phyloP scores from a whole-genome alignment of 2,113 vertebrate species.

The Calidris pygmaea region DNA sequence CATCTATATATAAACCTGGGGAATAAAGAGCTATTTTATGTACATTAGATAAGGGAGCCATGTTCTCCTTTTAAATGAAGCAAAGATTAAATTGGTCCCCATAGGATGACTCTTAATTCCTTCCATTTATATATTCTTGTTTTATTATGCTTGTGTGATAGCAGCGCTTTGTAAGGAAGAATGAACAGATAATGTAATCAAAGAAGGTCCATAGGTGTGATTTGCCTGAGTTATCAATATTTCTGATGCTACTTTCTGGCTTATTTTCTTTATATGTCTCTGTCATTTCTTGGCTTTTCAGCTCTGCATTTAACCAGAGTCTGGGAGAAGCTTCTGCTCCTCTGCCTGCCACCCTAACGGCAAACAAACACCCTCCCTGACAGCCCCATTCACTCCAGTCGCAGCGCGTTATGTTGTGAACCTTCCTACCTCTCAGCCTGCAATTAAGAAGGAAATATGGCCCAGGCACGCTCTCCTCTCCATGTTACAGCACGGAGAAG shows the following conservation, averaged over 20 bases:
- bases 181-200: constrained; percentile 10
- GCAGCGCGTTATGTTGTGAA: not conserved
- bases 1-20: constrained; percentile 59
- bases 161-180: not conserved
- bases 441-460: constrained; percentile 52
- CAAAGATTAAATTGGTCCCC: constrained; percentile 69
- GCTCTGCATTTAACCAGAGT: not conserved
- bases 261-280: not conserved
- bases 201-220: constrained; percentile 25
- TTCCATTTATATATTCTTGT: constrained; percentile 50
- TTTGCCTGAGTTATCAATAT: constrained; percentile 40
- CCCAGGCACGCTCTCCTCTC: not conserved
- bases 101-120: constrained; percentile 61
- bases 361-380: not conserved
- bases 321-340: not conserved
- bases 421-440: not conserved
- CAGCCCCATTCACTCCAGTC: constrained; percentile 22
- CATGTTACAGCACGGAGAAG: not conserved
- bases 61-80: constrained; percentile 68
- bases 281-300: not conserved
- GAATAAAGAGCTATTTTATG: constrained; percentile 62
- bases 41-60: constrained; percentile 61
- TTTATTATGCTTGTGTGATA: constrained; percentile 58
- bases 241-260: not conserved
- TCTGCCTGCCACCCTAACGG: not conserved